Evolutionary conservation across 2,888 invertebrate species (phyloP), one percentile per base, ranked within the genome.

Genomic region (Helobdella robusta): DNA sequence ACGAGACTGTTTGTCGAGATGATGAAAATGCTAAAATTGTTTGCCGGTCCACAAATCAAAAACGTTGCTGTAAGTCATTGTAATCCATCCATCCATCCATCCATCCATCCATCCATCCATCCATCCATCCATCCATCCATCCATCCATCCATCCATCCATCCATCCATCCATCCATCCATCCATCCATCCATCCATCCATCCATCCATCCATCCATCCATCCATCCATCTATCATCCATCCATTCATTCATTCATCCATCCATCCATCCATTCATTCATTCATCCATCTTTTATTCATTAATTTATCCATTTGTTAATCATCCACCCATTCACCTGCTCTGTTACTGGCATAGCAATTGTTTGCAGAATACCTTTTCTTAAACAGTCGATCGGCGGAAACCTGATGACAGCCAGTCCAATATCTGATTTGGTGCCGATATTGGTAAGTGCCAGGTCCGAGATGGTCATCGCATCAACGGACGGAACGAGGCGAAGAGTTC

Each of bases 351-450:
- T n/a, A n/a, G n/a, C n/a, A n/a, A n/a, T n/a, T n/a, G n/a, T n/a
- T n/a, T n/a, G n/a, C n/a, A n/a, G n/a, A n/a, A n/a, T n/a, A 48
- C 2, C 15, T 15, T 56, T 56, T 56, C 28, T 1, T 67, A 70
- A 76, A 30, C 74, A 85, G 85, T 86, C 89, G 18, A 81, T 95
- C 34, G 91, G 89, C 36, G 94, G 95, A 32, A 94, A 95, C 79
- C 88, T 95, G 69, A 87, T 93, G 82, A 93, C 93, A 0, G 89
- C 90, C 20, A 94, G 93, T 80, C 94, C 95, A 0, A 94, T 95
- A 76, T 93, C 94, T 0, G 95, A 97, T 81, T 83, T 95, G 75
- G 91, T 91, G 80, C 94, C 94, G 0, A 86, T 95, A 71, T 84
- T 94, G 68, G 85, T 91, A 83, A 90, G 94, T 0, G 85, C 86